Percentiles rank a stretch among this genome's conserved stretches.
These are phyloP conservation scores for Morone saxatilis DNA, from an alignment of 2,113 vertebrate species.

Conservation along the genomic window DNA sequence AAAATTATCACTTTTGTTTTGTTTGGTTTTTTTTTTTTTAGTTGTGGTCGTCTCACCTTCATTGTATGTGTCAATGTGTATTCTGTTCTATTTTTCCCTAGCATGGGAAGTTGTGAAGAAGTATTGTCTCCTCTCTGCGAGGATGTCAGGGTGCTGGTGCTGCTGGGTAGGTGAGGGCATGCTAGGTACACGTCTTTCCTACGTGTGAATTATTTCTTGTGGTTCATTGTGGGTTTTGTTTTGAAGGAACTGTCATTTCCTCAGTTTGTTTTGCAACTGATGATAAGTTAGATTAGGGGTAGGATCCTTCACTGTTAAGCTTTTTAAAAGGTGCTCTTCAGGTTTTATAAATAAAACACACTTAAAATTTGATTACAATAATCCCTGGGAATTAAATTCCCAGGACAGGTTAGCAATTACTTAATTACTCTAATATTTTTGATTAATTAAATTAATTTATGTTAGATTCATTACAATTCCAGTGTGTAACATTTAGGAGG, in stretches of 20 bases:
- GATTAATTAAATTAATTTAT: background rate
- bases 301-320: too few relatives aligned
- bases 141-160: too few relatives aligned
- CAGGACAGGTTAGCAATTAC: background rate
- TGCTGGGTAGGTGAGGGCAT: too few relatives aligned
- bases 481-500: too few relatives aligned
- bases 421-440: background rate
- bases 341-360: too few relatives aligned
- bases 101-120: background rate
- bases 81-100: background rate
- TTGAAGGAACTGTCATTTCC: background rate
- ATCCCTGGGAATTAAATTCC: background rate
- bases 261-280: constrained; percentile 6
- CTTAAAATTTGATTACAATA: background rate
- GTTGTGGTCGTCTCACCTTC: background rate
- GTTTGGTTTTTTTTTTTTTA: background rate
- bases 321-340: too few relatives aligned
- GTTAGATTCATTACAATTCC: background rate
- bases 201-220: background rate
- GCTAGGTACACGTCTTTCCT: background rate
- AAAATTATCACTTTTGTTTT: background rate
- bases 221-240: background rate
- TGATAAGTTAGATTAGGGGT: too few relatives aligned
- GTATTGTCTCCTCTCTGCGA: background rate
- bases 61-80: background rate